These are phyloP conservation scores for Aurelia sp. DNA, from an alignment of 30 jellyfish, hydroid and myxozoan genomes.

Conservation along the genomic window DNA sequence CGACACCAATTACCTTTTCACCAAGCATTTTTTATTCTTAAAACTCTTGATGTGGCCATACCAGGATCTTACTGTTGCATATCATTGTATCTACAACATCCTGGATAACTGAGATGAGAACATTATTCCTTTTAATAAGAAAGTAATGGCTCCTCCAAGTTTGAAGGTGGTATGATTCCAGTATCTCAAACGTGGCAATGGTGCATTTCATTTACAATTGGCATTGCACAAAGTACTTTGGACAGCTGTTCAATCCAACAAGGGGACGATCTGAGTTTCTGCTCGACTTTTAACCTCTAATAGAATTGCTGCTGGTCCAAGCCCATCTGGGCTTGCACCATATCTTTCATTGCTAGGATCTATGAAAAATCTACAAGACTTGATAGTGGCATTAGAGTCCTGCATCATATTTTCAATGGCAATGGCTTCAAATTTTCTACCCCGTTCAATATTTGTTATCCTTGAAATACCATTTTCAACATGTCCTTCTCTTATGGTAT, in stretches of 20 bases:
- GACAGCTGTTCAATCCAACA: background rate
- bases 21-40: background rate
- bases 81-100: background rate
- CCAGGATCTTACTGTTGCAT: background rate
- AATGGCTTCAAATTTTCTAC: background rate
- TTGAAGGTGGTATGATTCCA: background rate
- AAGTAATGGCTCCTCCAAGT: conserved; percentile 1
- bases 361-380: background rate
- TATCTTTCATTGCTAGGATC: background rate
- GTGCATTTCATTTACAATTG: conserved; percentile 1
- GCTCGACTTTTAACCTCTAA: conserved; percentile 4
- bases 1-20: background rate
- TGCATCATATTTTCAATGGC: conserved; percentile 1
- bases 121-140: background rate
- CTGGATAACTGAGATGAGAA: conserved; percentile 1
- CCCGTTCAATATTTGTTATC: background rate
- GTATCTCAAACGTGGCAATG: background rate
- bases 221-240: conserved; percentile 5
- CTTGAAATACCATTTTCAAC: no score
- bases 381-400: conserved; percentile 2
- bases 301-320: conserved; percentile 2
- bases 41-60: conserved; percentile 3
- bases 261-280: conserved; percentile 3
- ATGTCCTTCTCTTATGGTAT: no score
- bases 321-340: conserved; percentile 11